Evolutionary conservation across 1,140 invertebrate genomes (phyloP), one percentile per base, ranked within the genome.

Genomic region (Atta cephalotes): DNA sequence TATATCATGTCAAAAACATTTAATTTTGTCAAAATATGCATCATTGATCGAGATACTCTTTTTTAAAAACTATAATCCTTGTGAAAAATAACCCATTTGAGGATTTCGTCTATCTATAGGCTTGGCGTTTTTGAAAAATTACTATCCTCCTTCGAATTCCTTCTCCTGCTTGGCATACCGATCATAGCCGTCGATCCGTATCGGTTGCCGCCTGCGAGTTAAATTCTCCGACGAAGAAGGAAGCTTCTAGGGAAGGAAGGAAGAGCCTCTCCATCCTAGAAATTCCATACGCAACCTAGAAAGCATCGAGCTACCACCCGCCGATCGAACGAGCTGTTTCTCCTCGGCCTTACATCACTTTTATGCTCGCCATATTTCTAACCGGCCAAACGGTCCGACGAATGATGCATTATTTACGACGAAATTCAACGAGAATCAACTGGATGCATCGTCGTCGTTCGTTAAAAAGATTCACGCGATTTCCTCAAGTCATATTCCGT

Each of bases 371-470:
- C 79, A 89, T 91, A 86, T 91, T 90, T 91, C 88, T 87, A 6
- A 31, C 76, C 56, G 79, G 63, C 88, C 90, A 89, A 89, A 91
- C 78, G 81, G 82, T 70, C 89, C 89, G 76, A 87, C 85, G 90
- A 91, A 91, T 86, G 88, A 91, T 91, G 85, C 89, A 91, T 91
- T 89, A 91, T 91, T 91, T 91, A 91, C 85, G 77, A 74, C 62
- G 89, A 88, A 91, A 91, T 91, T 91, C 78, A 56, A 74, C 60
- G 35, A 81, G 62, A 86, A 80, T 63, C 80, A 18, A 45, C 60
- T 14, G 56, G 35, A 80, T 53, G 51, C 63, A 60, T 66, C 74
- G 56, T 87, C 81, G 58, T 85, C 53, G 56, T 45, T 28, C 56
- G 35, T 51, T 58, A 90, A 39, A 49, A 39, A 74, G 39, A 60